Base-by-base conservation (phyloP, 2,113 vertebrate species). In the Zosterops hypoxanthus region DNA sequence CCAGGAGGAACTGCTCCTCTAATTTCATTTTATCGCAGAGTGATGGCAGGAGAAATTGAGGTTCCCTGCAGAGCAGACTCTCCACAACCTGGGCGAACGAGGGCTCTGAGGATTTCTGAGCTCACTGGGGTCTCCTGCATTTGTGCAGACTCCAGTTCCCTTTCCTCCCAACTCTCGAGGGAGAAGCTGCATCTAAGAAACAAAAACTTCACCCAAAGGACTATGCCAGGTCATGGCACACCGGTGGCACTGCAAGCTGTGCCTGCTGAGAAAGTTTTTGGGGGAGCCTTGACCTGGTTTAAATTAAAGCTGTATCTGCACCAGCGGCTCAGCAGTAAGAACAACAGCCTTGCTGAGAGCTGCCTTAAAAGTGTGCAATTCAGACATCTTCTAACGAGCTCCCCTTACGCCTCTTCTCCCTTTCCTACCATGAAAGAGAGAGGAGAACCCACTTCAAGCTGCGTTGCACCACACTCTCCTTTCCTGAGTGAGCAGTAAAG, bases 11-110 rank as follows among this genome's bases (percentile, higher is more conserved):
- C 14, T 28, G 11, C 33, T 89, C 44, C 29, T 86, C 81, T 52
- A 15, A 15, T 69, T 94, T 78, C 10, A 47, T 25, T 69, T 66
- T 36, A 31, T 2, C 75, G 71, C 18, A 53, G 14, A 76, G 42
- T 0, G 0, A 70, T 11, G 19, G 55, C 66, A 64, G 26, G 8
- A 93, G 76, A 77, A 92, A 52, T 22, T 55, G 69, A 52, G 57
- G 75, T 15, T 73, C 19, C 19, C 9, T 2, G 4, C 22, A 53
- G 23, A 82, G 50, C n/a, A 92, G n/a, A 12, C 31, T 77, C 53
- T 11, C 66, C 3, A 5, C 21, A 47, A 29, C 8, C 33, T 0
- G 0, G 17, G 49, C 0, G 0, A 79, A 46, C 0, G 0, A 84
- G 52, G 1, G 2, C 12, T 6, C 25, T 33, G 36, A 0, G 4